Evolutionary conservation across 2,113 vertebrate genomes (phyloP).

Genomic region (Aix galericulata): DNA sequence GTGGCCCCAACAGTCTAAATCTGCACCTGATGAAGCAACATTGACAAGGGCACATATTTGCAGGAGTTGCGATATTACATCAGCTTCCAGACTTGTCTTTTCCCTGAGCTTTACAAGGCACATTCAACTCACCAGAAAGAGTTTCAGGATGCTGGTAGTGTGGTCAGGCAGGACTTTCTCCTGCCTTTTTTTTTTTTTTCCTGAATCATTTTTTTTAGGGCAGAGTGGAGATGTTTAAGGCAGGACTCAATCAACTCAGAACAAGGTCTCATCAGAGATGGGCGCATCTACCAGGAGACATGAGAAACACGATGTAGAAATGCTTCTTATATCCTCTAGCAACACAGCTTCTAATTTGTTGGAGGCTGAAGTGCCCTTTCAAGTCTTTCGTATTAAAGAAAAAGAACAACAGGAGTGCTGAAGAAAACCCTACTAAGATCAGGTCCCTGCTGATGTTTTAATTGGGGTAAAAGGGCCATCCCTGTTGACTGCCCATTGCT

Average conservation of each 20-base stretch:
- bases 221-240: background rate
- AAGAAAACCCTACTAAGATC: background rate
- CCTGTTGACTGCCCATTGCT: fast-evolving
- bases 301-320: background rate
- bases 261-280: background rate
- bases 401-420: background rate
- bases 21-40: background rate
- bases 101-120: background rate
- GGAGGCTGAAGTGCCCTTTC: background rate
- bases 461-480: background rate
- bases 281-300: background rate
- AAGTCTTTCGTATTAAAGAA: background rate
- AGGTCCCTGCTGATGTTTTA: background rate
- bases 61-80: background rate
- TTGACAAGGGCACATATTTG: background rate
- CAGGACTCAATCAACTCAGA: background rate
- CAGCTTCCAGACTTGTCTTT: background rate
- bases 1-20: background rate
- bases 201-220: background rate
- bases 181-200: background rate
- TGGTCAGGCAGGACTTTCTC: background rate
- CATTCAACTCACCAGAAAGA: background rate
- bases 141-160: background rate
- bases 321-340: background rate
- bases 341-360: background rate